phyloP scores from a whole-genome alignment of 2,797 vertebrate genomes.

The Neosilurus hyrtlii region DNA sequence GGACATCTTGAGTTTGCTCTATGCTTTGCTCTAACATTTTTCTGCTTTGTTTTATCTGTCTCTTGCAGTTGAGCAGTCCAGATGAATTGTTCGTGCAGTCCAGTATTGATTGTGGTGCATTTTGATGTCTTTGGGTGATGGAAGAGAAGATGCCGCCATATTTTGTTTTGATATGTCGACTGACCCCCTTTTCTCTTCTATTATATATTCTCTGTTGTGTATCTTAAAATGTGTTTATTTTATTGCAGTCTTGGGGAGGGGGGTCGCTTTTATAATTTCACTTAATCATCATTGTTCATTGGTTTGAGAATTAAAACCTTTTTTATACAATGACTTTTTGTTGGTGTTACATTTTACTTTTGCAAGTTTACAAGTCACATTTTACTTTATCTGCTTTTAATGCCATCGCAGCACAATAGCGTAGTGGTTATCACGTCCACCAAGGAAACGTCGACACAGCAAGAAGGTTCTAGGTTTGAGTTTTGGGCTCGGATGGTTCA shows the following conservation, averaged over 20 bases:
- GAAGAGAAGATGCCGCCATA: slow-evolving; percentile 30
- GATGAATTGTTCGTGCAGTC: slow-evolving; percentile 67
- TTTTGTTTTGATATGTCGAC: slow-evolving; percentile 59
- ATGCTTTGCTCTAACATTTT: background rate
- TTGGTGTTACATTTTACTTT: background rate
- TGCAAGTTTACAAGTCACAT: too few species aligned
- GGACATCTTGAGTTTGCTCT: background rate
- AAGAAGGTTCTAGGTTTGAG: too few species aligned
- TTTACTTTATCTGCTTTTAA: background rate
- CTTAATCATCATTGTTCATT: slow-evolving; percentile 60
- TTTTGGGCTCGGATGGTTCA: too few species aligned
- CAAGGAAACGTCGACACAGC: too few species aligned
- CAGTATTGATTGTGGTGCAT: slow-evolving; percentile 50
- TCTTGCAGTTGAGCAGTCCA: slow-evolving; percentile 83
- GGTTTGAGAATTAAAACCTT: slow-evolving; percentile 72
- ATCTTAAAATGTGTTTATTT: slow-evolving; percentile 55
- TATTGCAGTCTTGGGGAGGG: slow-evolving; percentile 52
- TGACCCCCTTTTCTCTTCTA: slow-evolving; percentile 52
- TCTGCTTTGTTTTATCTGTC: slow-evolving; percentile 16
- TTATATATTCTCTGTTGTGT: slow-evolving; percentile 31
- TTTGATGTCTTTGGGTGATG: slow-evolving; percentile 42
- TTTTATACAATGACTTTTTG: slow-evolving; percentile 62
- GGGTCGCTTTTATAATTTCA: slow-evolving; percentile 63
- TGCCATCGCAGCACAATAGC: too few species aligned
- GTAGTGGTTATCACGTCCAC: too few species aligned